A percentile compares a stretch with the other conserved stretches of the same genome.
Conservation (phyloP, 2,113 vertebrate species). For the Trachemys scripta region DNA sequence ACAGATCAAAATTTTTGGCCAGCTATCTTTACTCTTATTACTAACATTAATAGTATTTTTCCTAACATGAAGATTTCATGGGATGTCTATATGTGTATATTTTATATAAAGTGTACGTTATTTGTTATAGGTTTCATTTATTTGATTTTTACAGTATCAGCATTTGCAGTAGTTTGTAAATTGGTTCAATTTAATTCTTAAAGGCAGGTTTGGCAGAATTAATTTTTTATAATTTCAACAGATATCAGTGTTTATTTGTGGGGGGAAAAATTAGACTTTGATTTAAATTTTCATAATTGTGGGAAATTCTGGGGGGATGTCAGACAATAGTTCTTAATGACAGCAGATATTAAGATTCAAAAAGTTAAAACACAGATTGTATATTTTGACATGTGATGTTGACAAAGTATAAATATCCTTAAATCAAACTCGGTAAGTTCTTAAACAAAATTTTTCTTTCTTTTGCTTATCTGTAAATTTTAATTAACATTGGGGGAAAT, state of each 20-base stretch:
- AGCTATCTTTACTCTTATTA: not conserved
- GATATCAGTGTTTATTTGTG: not conserved
- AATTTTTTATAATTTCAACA: not conserved
- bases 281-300: not conserved
- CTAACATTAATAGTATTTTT: not conserved
- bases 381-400: too few relatives aligned
- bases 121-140: not conserved
- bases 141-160: not conserved
- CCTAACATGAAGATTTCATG: not conserved
- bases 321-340: not conserved
- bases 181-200: not conserved
- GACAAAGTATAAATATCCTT: not conserved
- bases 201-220: not conserved
- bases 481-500: not conserved
- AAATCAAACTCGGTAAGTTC: not conserved
- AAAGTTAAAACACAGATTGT: not conserved
- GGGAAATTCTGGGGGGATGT: not conserved
- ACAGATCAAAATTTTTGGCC: not conserved
- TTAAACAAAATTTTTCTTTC: not conserved
- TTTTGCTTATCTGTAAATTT: not conserved
- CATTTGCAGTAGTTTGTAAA: not conserved
- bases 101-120: not conserved
- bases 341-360: not conserved
- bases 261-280: not conserved
- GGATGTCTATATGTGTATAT: not conserved